Base-by-base conservation (phyloP, 1,140 invertebrate species). In the Drosophila truncata region DNA sequence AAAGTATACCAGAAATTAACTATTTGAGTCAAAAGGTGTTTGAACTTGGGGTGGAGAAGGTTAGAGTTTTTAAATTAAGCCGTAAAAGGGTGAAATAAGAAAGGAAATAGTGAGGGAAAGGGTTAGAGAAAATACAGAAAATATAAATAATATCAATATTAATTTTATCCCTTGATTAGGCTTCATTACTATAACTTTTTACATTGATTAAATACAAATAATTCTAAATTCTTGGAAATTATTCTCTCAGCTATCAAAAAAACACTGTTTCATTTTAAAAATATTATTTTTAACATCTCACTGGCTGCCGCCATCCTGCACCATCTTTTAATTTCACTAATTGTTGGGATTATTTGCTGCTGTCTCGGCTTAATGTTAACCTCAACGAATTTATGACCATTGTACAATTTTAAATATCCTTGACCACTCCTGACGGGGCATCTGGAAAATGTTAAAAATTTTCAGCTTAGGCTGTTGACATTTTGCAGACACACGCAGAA, bases 321-420 rank as follows among this genome's bases (percentile, higher is more conserved):
- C 52, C 49, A 50, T 42, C 60, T 70, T 60, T 78, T 88, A 90
- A 88, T 88, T 88, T 82, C 46, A 35, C 70, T 90, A 88, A 88
- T 88, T 88, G 65, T 82, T 62, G 66, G 33, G 78, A 75, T 88
- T 90, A 85, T 88, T 72, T 84, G 69, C 65, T 69, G 47, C 57
- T 61, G 61, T 37, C 54, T 59, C 39, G 75, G 60, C 81, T 31
- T 50, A 80, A 72, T 78, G 70, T 75, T 76, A 25, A 66, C 70
- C 54, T 67, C 55, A 67, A 41, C 54, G 64, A 88, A 88, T 88
- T 88, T 88, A 88, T 84, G 80, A 63, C 58, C 80, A 50, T 79
- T 74, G 44, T 16, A 39, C 23, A 76, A 70, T 79, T 82, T 75
- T 39, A 64, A 82, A 79, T 49, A 65, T 60, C 37, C 31, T 60